Evolutionary conservation across 2,888 invertebrate genomes (phyloP), one percentile per base, ranked within the genome.

Genomic region (Noctua janthina): DNA sequence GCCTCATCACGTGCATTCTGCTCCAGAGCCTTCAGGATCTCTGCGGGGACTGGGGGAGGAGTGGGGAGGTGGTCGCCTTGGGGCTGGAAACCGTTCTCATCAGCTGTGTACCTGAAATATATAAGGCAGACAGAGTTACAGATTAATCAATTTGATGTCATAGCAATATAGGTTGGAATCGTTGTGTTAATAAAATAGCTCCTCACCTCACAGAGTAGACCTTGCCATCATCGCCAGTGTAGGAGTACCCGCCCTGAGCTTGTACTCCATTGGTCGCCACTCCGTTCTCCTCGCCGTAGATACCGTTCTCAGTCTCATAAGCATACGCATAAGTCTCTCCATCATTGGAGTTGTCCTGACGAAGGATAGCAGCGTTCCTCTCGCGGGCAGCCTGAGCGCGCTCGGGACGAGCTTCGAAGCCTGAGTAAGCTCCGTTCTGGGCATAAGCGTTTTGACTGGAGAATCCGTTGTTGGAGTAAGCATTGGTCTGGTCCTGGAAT

Each of bases 1-100:
- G 96, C 96, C 79, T 96, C 97, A 77, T 96, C 96, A 8, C 95
- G 93, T 0, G 96, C 96, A 80, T 96, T 97, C 90, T 96, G 96
- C 71, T 96, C 96, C 82, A 96, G 83, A 78, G 96, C 96, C 85
- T 92, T 93, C 84, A 96, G 89, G 81, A 96, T 96, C 87, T 96
- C 97, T 87, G 94, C 95, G 0, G 97, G 96, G 6, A 96, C 89
- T 0, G 96, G 96, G 13, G 95, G 97, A 73, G 94, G 95, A 7
- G 97, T 96, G 13, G 97, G 97, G 8, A 97, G 90, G 82, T 96
- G 96, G 54, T 95, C 96, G 17, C 96, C 96, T 74, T 94, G 92
- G 13, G 96, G 95, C 29, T 94, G 93, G 89, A 96, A 96, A 23
- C 96, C 96, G 73, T 97, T 96, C 90, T 96, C 94, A 76, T 95